Percentiles rank a stretch among this genome's conserved stretches.
Conservation (phyloP, 2,113 vertebrate genomes). For the Passer domesticus region DNA sequence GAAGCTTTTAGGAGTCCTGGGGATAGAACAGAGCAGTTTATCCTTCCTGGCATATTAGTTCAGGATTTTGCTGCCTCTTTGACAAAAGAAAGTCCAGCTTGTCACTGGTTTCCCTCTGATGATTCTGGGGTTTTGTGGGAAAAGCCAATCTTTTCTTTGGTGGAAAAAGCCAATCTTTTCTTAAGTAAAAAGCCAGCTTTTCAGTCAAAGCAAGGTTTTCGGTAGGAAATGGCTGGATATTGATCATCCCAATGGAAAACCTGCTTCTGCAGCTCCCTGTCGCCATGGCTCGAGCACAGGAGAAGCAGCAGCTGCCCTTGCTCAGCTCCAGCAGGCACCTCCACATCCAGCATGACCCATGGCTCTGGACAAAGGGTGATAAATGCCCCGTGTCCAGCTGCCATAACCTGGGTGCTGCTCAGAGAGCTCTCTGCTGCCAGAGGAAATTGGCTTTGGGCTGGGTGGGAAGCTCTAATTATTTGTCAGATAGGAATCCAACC, state of each 20-base stretch:
- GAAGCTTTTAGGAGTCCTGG: background rate
- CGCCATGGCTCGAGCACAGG: accelerated
- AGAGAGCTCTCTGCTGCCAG: background rate
- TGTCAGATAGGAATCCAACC: background rate
- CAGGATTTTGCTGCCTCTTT: background rate
- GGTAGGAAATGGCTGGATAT: background rate
- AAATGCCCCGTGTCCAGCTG: background rate
- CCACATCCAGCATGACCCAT: accelerated
- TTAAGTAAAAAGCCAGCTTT: background rate
- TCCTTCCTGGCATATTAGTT: background rate
- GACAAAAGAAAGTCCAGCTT: background rate
- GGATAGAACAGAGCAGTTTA: background rate
- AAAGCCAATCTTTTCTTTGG: background rate
- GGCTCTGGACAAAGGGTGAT: background rate
- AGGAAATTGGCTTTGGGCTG: background rate
- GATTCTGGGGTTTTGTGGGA: background rate
- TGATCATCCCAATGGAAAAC: background rate
- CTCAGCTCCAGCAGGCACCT: background rate
- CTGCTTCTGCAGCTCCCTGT: background rate
- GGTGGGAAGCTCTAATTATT: background rate
- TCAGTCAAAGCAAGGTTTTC: background rate
- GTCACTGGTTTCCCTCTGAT: background rate
- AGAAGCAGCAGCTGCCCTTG: background rate
- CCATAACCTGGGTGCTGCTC: background rate
- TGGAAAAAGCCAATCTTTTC: background rate